A percentile compares a stretch with the other conserved stretches of the same genome.
Conservation (phyloP, 2,113 vertebrate genomes). For the Vimba vimba region DNA sequence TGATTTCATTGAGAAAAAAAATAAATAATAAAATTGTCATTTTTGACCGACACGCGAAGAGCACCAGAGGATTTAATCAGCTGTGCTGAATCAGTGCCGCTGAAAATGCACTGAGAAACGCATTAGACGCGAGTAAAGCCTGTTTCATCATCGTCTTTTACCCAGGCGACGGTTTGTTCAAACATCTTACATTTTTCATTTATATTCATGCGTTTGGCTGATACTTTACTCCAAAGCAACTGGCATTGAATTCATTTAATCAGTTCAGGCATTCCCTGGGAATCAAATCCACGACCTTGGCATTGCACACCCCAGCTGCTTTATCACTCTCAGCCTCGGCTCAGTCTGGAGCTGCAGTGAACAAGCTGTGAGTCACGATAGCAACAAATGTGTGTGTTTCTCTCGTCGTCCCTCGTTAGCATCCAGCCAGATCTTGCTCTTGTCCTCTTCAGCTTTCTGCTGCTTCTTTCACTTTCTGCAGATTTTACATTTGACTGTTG, state of each 20-base stretch:
- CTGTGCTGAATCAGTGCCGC: no score
- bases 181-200: not conserved
- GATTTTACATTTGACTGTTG: not conserved
- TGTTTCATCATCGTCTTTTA: not conserved
- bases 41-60: no score
- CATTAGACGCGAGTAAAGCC: not conserved
- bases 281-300: not conserved
- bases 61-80: no score
- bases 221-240: not conserved
- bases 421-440: not conserved
- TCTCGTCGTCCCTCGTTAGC: slow-evolving; percentile 35
- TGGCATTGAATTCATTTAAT: not conserved
- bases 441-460: not conserved
- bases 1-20: no score
- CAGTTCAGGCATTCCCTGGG: not conserved
- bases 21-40: no score
- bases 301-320: slow-evolving; percentile 50
- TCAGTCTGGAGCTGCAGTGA: not conserved
- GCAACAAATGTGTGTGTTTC: slow-evolving; percentile 35
- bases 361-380: slow-evolving; percentile 42
- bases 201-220: not conserved
- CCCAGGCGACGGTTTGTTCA: no score
- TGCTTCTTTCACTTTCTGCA: not conserved
- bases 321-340: slow-evolving; percentile 48
- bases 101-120: no score